Percentiles rank a stretch among this genome's conserved stretches.
phyloP scores from a whole-genome alignment of 2,113 vertebrate species.

The Brachyhypopomus occidentalis region DNA sequence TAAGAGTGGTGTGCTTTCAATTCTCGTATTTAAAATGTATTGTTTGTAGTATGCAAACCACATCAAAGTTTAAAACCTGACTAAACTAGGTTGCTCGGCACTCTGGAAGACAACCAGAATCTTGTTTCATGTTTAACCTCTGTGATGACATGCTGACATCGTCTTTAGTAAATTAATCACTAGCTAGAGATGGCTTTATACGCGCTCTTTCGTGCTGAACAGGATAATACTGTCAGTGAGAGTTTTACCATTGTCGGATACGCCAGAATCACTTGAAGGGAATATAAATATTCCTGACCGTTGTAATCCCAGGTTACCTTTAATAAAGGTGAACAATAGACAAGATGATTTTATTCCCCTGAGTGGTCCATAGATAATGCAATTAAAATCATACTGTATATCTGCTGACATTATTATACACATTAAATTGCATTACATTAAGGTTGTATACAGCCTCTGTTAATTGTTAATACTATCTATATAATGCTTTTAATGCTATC shows the following conservation, averaged over 20 bases:
- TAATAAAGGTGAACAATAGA: not conserved
- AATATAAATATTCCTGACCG: constrained; percentile 21
- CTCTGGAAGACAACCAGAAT: not conserved
- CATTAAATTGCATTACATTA: too few relatives aligned
- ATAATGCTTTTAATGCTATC: not conserved
- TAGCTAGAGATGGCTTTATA: not conserved
- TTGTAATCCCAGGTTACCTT: constrained; percentile 52
- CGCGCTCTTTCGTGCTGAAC: not conserved
- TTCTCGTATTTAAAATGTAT: constrained; percentile 9
- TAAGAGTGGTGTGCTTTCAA: not conserved
- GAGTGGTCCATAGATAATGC: not conserved
- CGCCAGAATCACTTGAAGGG: constrained; percentile 34
- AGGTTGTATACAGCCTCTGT: not conserved
- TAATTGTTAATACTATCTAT: not conserved
- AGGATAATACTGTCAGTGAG: not conserved
- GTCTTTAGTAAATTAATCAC: constrained; percentile 14
- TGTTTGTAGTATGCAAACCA: constrained; percentile 39
- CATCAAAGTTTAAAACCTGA: constrained; percentile 39
- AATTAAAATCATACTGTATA: not conserved
- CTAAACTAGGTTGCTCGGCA: constrained; percentile 39
- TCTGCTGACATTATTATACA: not conserved
- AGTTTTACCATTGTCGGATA: constrained; percentile 50
- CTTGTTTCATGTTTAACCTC: constrained; percentile 4
- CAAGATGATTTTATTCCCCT: not conserved
- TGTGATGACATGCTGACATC: not conserved